Percentiles rank a stretch among this genome's conserved stretches.
These are phyloP conservation scores for Drosophila carrolli DNA, from an alignment of 1,140 invertebrate genomes.

Conservation along the genomic window DNA sequence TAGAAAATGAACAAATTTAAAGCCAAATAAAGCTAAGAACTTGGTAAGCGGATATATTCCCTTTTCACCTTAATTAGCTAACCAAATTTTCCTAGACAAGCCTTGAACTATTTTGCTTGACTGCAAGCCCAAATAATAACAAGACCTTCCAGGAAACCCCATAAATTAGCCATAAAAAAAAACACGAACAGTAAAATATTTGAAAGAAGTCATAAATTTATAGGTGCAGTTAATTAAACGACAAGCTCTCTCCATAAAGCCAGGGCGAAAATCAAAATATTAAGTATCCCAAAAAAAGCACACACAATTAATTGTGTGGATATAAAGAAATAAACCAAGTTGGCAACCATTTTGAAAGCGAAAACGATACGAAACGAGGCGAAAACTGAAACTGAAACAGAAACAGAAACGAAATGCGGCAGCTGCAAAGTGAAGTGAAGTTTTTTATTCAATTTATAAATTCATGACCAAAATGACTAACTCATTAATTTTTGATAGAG, in stretches of 20 bases:
- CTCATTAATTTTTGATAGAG: constrained; percentile 81
- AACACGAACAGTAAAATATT: constrained; percentile 1
- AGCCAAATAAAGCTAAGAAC: too few relatives aligned
- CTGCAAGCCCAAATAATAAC: background rate
- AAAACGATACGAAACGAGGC: constrained; percentile 18
- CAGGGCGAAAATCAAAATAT: constrained; percentile 27
- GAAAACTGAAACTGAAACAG: constrained; percentile 20
- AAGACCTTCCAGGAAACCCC: constrained; percentile 17
- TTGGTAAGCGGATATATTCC: too few relatives aligned
- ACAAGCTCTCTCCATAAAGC: constrained; percentile 4
- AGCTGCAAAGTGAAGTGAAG: constrained; percentile 64
- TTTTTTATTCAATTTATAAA: constrained; percentile 83
- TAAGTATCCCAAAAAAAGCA: constrained; percentile 16
- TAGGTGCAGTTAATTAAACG: constrained; percentile 66
- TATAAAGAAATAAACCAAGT: constrained; percentile 18
- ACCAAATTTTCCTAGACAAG: background rate
- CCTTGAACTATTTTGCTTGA: constrained; percentile 5
- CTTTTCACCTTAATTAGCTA: too few relatives aligned
- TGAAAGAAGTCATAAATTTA: constrained; percentile 18
- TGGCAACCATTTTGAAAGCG: constrained; percentile 64
- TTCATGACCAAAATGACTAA: constrained; percentile 82
- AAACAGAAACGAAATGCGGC: constrained; percentile 48
- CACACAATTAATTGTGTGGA: constrained; percentile 71
- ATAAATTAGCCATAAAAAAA: constrained; percentile 27
- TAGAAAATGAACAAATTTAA: too few relatives aligned